These are phyloP conservation scores for Tangara arthus DNA, from an alignment of 2,797 vertebrate species.

Conservation along the genomic window DNA sequence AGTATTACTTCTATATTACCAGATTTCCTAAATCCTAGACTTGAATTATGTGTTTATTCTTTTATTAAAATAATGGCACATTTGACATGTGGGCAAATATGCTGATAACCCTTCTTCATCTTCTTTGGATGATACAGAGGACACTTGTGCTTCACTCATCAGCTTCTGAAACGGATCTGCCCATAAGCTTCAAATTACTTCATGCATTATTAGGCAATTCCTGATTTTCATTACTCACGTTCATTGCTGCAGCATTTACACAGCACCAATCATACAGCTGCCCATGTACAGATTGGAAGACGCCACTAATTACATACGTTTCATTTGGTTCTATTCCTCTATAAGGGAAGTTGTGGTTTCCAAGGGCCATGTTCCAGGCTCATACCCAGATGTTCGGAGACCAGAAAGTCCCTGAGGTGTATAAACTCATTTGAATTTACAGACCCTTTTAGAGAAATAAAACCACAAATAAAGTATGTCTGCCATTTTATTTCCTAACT, in stretches of 20 bases:
- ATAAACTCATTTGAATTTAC: not conserved
- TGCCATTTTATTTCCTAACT: not conserved
- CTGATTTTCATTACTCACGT: conserved; percentile 3
- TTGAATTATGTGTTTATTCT: not conserved
- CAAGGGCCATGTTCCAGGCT: not conserved
- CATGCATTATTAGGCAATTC: not conserved
- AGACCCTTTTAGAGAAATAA: not conserved
- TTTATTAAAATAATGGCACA: not conserved
- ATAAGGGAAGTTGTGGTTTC: not conserved
- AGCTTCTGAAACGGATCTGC: conserved; percentile 7
- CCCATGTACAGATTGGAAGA: not conserved
- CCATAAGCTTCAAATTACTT: conserved; percentile 28
- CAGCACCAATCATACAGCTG: not conserved
- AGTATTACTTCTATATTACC: not conserved
- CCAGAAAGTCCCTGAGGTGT: not conserved
- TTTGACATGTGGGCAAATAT: not conserved
- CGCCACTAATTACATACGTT: not conserved
- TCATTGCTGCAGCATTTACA: not conserved
- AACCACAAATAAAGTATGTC: not conserved
- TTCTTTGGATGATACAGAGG: not conserved
- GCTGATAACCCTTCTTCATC: not conserved
- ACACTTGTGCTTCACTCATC: not conserved
- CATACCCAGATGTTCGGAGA: conserved; percentile 42
- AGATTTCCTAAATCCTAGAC: not conserved
- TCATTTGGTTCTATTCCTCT: not conserved